phyloP scores from a whole-genome alignment of 1,140 invertebrate genomes.

The Neodiprion fabricii region DNA sequence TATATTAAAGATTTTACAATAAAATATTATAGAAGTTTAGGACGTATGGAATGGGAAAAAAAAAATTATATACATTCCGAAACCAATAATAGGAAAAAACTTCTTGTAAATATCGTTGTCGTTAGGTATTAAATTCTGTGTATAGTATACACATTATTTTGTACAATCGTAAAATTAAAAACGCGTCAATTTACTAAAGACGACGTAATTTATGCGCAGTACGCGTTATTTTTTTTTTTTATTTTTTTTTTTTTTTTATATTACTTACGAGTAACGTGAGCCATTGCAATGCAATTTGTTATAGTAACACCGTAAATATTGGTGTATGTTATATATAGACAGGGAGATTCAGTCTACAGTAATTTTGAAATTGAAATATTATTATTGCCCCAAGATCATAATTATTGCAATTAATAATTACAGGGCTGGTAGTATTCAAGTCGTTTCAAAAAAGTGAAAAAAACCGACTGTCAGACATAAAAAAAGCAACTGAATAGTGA shows the following conservation, averaged over 20 bases:
- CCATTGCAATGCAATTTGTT: slow-evolving; percentile 55
- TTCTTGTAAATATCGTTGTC: neutral
- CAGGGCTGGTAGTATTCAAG: no score
- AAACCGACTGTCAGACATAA: no score
- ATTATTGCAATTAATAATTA: no score
- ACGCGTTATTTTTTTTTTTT: neutral
- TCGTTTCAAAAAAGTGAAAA: no score
- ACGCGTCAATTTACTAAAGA: neutral
- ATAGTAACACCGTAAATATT: slow-evolving; percentile 34
- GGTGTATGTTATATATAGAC: slow-evolving; percentile 5
- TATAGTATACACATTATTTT: neutral
- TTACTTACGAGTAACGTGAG: slow-evolving; percentile 24
- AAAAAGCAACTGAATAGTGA: no score
- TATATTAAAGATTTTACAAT: no score
- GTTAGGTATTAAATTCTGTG: neutral
- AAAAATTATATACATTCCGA: neutral
- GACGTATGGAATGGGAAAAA: no score
- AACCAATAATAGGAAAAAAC: neutral
- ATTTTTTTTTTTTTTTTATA: slow-evolving; percentile 22
- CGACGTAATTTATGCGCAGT: neutral
- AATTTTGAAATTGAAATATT: no score
- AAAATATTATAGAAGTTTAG: no score
- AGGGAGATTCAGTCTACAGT: no score
- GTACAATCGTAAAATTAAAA: neutral
- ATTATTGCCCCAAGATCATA: no score